These are phyloP conservation scores for Darevskia nairensis DNA, from an alignment of 2,797 vertebrate species.

Conservation along the genomic window DNA sequence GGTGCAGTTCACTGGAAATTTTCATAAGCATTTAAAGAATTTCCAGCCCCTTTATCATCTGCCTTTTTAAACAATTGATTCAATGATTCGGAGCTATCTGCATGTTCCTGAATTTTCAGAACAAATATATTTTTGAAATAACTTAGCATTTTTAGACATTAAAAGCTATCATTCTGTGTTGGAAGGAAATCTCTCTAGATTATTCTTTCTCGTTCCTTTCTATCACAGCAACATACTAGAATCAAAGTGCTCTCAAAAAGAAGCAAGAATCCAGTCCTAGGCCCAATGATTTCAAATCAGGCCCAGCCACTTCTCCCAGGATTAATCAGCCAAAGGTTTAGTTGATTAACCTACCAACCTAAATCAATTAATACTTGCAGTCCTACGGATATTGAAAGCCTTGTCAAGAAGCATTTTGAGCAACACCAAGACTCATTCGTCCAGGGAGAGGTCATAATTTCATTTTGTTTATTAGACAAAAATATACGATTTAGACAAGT, in stretches of 20 bases:
- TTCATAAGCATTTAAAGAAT: neutral
- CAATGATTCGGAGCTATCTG: neutral
- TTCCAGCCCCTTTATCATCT: neutral
- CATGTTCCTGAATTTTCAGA: neutral
- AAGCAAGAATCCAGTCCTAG: neutral
- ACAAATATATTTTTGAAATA: neutral
- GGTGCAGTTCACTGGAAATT: constrained; percentile 23
- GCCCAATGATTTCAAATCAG: neutral
- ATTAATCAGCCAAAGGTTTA: constrained; percentile 1
- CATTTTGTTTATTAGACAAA: constrained; percentile 99
- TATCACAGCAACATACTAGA: neutral
- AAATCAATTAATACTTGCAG: neutral
- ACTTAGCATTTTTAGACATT: neutral
- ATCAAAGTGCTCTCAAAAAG: neutral
- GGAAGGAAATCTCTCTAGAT: too few relatives aligned
- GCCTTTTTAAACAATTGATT: constrained; percentile 4
- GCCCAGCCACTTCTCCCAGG: too few relatives aligned
- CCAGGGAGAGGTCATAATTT: constrained; percentile 83
- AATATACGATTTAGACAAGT: constrained; percentile 99
- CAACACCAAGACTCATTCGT: constrained; percentile 64
- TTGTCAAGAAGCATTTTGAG: constrained; percentile 9
- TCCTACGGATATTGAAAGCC: neutral
- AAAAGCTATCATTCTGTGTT: neutral
- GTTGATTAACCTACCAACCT: constrained; percentile 7
- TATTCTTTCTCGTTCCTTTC: neutral